phyloP scores from a whole-genome alignment of 2,888 invertebrate species.

The Anagyrus pseudococci region DNA sequence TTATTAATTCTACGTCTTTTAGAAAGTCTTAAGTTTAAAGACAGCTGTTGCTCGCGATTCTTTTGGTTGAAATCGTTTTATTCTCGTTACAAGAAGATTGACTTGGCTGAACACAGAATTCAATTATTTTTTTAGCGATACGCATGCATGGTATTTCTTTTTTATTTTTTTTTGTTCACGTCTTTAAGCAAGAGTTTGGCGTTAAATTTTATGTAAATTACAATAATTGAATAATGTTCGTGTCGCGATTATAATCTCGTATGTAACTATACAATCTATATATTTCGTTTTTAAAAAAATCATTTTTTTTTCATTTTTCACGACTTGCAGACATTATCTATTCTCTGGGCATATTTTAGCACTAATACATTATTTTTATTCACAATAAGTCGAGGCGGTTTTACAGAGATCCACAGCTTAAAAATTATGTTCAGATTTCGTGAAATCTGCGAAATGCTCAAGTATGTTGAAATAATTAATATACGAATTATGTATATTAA shows the following conservation, averaged over 20 bases:
- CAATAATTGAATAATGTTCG: constrained; percentile 31
- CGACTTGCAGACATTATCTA: too few relatives aligned
- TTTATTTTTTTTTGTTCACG: constrained; percentile 4
- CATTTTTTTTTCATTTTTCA: too few relatives aligned
- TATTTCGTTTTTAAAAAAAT: constrained; percentile 25
- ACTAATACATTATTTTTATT: too few relatives aligned
- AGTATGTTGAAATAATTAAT: not conserved
- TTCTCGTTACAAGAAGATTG: constrained; percentile 33
- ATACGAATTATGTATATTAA: too few relatives aligned
- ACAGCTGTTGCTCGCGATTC: constrained; percentile 4
- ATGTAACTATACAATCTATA: constrained; percentile 35
- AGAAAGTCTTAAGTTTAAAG: constrained; percentile 29
- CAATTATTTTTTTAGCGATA: constrained; percentile 22
- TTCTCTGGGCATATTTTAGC: too few relatives aligned
- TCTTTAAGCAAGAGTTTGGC: constrained; percentile 39
- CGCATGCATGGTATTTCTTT: constrained; percentile 14
- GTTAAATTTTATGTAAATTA: constrained; percentile 34
- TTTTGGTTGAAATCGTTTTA: constrained; percentile 10
- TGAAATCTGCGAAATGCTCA: not conserved
- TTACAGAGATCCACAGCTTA: not conserved
- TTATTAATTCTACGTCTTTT: constrained; percentile 20
- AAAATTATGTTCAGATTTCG: not conserved
- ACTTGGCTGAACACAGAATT: constrained; percentile 34
- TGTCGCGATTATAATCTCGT: constrained; percentile 31
- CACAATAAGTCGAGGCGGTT: constrained; percentile 11